phyloP scores from a whole-genome alignment of 2,888 invertebrate genomes.

The Synanthedon vespiformis region DNA sequence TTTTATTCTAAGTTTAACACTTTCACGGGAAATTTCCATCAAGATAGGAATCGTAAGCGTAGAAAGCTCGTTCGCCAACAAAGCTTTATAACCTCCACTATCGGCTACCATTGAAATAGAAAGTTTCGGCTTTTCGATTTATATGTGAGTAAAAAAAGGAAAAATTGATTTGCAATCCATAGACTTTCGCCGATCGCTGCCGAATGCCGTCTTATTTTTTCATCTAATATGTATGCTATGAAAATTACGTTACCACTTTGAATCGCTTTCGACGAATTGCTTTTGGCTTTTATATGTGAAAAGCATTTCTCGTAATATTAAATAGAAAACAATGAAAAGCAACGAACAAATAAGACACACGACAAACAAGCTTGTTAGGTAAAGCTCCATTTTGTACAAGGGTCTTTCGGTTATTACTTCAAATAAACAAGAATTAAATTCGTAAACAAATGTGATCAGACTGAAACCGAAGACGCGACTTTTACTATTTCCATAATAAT shows the following conservation, averaged over 20 bases:
- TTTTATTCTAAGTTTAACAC: background rate
- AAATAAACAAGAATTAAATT: conserved; percentile 13
- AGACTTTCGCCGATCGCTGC: conserved; percentile 2
- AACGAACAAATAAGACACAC: conserved; percentile 34
- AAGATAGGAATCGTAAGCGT: background rate
- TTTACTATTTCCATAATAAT: no score
- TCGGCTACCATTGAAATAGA: conserved; percentile 2
- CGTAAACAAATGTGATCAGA: background rate
- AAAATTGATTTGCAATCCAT: conserved; percentile 5
- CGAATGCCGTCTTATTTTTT: conserved; percentile 1
- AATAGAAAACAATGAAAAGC: conserved; percentile 39
- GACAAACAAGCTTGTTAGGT: conserved; percentile 36
- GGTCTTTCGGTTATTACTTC: conserved; percentile 43
- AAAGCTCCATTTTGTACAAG: conserved; percentile 9
- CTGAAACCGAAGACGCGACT: no score
- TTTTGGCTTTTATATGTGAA: background rate
- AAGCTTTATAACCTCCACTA: background rate
- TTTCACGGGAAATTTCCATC: background rate
- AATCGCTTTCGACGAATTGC: background rate
- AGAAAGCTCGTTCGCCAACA: background rate
- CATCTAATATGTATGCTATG: conserved; percentile 1
- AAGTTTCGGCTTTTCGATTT: conserved; percentile 5
- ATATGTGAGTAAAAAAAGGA: conserved; percentile 1
- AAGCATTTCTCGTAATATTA: background rate
- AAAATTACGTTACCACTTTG: conserved; percentile 2